A percentile compares a stretch with the other conserved stretches of the same genome.
Evolutionary conservation across 2,797 vertebrate species (phyloP).

Genomic region (Propithecus deckenii): DNA sequence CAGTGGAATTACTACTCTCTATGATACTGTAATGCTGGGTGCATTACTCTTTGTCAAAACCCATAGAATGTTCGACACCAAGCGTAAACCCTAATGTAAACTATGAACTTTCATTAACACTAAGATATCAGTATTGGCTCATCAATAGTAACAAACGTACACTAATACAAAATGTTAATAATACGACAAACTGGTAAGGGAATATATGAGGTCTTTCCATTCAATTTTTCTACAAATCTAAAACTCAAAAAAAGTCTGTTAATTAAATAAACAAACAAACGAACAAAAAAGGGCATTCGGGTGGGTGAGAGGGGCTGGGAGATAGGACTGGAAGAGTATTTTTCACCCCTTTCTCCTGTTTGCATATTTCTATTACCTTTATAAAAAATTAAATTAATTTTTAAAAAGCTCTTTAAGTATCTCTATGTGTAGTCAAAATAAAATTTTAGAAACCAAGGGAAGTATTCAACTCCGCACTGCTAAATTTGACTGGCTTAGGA

Average conservation of each 20-base stretch:
- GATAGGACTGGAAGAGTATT: neutral
- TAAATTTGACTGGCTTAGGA: too few relatives aligned
- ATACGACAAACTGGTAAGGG: too few relatives aligned
- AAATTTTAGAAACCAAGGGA: neutral
- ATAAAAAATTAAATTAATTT: neutral
- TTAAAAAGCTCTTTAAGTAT: neutral
- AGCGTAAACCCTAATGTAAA: neutral
- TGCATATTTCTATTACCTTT: neutral
- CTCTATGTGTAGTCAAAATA: neutral
- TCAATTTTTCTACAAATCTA: neutral
- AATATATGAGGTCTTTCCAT: neutral
- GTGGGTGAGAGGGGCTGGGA: neutral
- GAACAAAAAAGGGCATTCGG: neutral
- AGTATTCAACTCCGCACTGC: neutral
- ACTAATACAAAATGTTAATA: neutral
- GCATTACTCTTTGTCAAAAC: neutral
- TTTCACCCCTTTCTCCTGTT: neutral
- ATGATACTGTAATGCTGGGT: neutral
- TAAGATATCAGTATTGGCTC: neutral
- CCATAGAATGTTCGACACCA: neutral
- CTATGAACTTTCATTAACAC: neutral
- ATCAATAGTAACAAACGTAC: neutral
- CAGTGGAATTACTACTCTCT: neutral
- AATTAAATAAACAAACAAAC: neutral
- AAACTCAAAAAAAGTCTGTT: neutral